A percentile compares a stretch with the other conserved stretches of the same genome.
Evolutionary conservation across 1,140 invertebrate genomes (phyloP).

Genomic region (Megathymus violae): DNA sequence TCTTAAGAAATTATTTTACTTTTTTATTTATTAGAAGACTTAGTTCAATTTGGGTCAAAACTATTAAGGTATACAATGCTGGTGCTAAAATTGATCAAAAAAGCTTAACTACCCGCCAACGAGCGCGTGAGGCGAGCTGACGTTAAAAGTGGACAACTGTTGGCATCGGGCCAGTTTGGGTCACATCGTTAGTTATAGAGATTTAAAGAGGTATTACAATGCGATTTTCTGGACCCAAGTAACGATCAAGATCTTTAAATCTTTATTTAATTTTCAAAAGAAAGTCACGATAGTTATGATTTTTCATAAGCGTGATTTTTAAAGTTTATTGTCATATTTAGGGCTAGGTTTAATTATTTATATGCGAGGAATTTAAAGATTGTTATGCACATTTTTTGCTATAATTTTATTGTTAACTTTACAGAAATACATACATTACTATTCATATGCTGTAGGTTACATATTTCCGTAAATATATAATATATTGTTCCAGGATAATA

Average conservation of each 20-base stretch:
- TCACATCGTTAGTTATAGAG: conserved; percentile 14
- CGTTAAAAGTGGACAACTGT: conserved; percentile 37
- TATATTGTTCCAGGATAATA: too few relatives aligned
- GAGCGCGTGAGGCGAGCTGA: conserved; percentile 29
- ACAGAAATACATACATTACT: too few relatives aligned
- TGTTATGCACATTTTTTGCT: too few relatives aligned
- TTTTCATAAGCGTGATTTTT: too few relatives aligned
- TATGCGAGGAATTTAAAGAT: too few relatives aligned
- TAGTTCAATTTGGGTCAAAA: conserved; percentile 28
- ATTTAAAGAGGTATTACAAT: conserved; percentile 15
- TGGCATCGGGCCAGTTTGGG: conserved; percentile 34
- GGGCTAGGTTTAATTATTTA: too few relatives aligned
- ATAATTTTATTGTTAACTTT: too few relatives aligned
- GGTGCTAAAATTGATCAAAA: conserved; percentile 31
- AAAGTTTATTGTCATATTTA: too few relatives aligned
- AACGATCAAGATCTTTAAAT: conserved; percentile 1
- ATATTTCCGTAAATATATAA: too few relatives aligned
- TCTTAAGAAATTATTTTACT: too few relatives aligned
- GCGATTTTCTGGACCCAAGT: conserved; percentile 9
- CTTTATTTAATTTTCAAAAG: conserved; percentile 2
- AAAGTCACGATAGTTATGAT: too few relatives aligned
- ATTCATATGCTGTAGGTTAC: too few relatives aligned
- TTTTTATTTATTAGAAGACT: conserved; percentile 7
- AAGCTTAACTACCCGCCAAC: conserved; percentile 27
- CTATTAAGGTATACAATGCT: conserved; percentile 28